Percentiles rank a stretch among this genome's conserved stretches.
phyloP scores from a whole-genome alignment of 2,888 invertebrate species.

The Xestia c-nigrum region DNA sequence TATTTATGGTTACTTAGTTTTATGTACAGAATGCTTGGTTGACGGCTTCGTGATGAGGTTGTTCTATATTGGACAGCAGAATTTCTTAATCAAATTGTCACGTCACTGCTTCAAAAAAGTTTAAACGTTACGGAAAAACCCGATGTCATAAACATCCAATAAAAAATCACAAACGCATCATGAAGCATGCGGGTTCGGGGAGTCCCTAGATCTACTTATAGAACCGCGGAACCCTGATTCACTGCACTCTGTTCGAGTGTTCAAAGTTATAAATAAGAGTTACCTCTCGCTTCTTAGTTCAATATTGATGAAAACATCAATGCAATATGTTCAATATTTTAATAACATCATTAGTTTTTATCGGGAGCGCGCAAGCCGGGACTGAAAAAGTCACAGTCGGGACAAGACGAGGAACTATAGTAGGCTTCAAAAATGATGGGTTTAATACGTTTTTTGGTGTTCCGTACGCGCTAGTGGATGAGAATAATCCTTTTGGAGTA shows the following conservation, averaged over 20 bases:
- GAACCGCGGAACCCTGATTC: not conserved
- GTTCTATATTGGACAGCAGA: not conserved
- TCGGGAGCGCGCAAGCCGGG: not conserved
- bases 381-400: slow-evolving; percentile 58
- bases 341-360: slow-evolving; percentile 10
- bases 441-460: slow-evolving; percentile 80
- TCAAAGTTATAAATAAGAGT: slow-evolving; percentile 34
- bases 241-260: not conserved
- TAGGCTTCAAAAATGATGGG: slow-evolving; percentile 72
- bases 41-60: too few species aligned
- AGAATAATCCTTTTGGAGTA: slow-evolving; percentile 81
- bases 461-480: slow-evolving; percentile 79
- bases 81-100: not conserved
- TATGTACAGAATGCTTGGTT: too few species aligned
- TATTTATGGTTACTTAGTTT: too few species aligned
- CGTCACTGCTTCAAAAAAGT: not conserved
- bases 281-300: not conserved
- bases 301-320: slow-evolving; percentile 15
- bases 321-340: slow-evolving; percentile 39
- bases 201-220: slow-evolving; percentile 1
- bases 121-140: not conserved
- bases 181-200: slow-evolving; percentile 6
- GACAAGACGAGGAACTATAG: slow-evolving; percentile 70
- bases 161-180: not conserved
- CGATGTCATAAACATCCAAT: not conserved